Base-by-base conservation (phyloP, 2,888 invertebrate genomes). In the Xanthorhoe designata region DNA sequence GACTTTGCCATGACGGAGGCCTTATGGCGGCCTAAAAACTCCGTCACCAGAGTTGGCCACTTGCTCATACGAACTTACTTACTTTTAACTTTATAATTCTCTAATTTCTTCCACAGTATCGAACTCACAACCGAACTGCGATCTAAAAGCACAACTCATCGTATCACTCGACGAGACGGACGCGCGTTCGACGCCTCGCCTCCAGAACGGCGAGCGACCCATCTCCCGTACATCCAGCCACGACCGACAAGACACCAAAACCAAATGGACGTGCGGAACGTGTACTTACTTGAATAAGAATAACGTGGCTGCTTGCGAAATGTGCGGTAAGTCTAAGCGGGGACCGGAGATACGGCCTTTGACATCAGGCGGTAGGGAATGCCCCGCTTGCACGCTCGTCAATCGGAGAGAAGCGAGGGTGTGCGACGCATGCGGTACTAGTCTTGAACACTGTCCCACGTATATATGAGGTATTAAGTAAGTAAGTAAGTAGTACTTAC, bases 341-440 rank as follows among this genome's bases (percentile, higher is more conserved):
- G 95, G 95, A 0, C 94, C 95, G 5, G 95, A 95, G 76, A 92
- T 94, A 24, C 94, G 94, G 69, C 96, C 96, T 0, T 88, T 97
- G 53, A 95, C 95, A 17, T 95, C 96, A 9, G 97, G 97, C 0
- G 97, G 97, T 0, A 94, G 96, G 55, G 95, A 96, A 82, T 97
- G 97, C 74, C 95, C 96, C 0, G 90, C 95, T 29, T 97, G 97
- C 82, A 97, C 97, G 1, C 90, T 97, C 54, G 96, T 97, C 47
- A 97, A 97, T 80, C 94, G 95, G 52, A 94, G 95, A 76, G 95
- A 95, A 61, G 95, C 95, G 7, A 90, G 90, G 45, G 81, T 81
- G 9, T 97, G 97, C 81, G 95, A 95, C 75, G 97, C 96, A 17
- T 97, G 97, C 84, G 94, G 94, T 18, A 91, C 94, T 7, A 95